Base-by-base conservation (phyloP, 2,113 vertebrate genomes). In the Penelope pileata region DNA sequence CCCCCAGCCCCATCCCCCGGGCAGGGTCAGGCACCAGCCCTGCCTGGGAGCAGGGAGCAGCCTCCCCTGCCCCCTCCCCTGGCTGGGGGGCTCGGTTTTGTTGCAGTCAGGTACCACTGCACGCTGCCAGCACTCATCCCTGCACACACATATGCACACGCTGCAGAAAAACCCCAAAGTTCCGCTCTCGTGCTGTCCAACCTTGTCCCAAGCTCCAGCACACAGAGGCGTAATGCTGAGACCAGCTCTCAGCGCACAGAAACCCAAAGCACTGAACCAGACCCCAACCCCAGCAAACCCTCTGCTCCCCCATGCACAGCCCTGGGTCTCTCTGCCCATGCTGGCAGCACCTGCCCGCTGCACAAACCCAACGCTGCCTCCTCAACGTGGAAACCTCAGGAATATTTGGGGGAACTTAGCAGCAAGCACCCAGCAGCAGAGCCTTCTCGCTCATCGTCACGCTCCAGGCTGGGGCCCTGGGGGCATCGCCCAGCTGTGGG, bases 191-290 rank as follows among this genome's bases (percentile, higher is more conserved):
- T 32, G 21, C 38, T 32, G 30, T 5, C 45, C 63, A 4, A 9
- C 29, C 13, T 1, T 2, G 16, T 29, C 50, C 38, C 32, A 0
- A 0, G 16, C n/a, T 34, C 53, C 30, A 4, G 2, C 42, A 2
- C 1, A 22, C 15, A 6, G 4, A 73, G 10, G 22, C 23, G 4
- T 8, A 53, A 38, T 50, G 51, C 47, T 58, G 63, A 59, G 43
- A 12, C 13, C 18, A 50, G 38, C 56, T 54, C 77, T 58, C 45
- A 53, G 12, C 43, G 48, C 68, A 66, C 56, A 63, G 24, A 53
- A 60, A 80, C n/a, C 53, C 11, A 34, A 34, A 2, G 5, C 21
- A 68, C 23, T 40, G n/a, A n/a, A n/a, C 12, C 18, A 51, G 22
- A 43, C 42, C 42, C 42, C 83, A 22, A 81, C 34, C 83, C 38